Base-by-base conservation (phyloP, 2,888 invertebrate genomes). In the Nomada fucata region DNA sequence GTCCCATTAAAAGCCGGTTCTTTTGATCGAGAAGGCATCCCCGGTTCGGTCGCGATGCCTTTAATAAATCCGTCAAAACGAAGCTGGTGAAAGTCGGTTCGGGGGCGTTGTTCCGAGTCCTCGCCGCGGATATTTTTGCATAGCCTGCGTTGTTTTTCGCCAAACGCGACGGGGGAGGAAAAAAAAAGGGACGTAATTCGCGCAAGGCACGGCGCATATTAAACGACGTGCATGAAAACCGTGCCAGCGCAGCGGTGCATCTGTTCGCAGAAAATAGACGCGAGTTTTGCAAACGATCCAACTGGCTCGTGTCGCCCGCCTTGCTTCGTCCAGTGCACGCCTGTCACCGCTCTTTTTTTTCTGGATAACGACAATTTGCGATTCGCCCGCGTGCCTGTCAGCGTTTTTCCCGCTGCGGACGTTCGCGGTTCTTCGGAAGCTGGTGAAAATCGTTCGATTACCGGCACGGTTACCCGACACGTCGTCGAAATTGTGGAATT, bases 271-370 rank as follows among this genome's bases (percentile, higher is more conserved):
- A 53, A 72, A 67, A 68, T 23, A 29, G 59, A 73, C 47, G 65
- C 55, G 29, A 20, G 73, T 44, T 75, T 68, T 74, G 78, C 74
- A 67, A 75, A 78, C 55, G 75, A 72, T 74, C 65, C 67, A 59
- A 20, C 61, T 67, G 63, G 75, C 68, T 63, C 50, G 61, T 50
- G 63, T 69, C 13, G 61, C 53, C 60, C 65, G 68, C 42, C 23
- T 42, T 52, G 59, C 44, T 36, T 20, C 42, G 13, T n/a, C 20
- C 63, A 9, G 44, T 61, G n/a, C 64, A 36, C 57, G 74, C 47
- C 65, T 67, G 65, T 64, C 65, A 57, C 7, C 65, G 29, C 29
- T 44, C 52, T 65, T 60, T 73, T 73, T 74, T 64, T 59, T 42
- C 50, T 20, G n/a, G 23, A 29, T 57, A 71, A 76, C 74, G 74